These are phyloP conservation scores for Plebejus anna DNA, from an alignment of 2,888 invertebrate species.

Conservation along the genomic window DNA sequence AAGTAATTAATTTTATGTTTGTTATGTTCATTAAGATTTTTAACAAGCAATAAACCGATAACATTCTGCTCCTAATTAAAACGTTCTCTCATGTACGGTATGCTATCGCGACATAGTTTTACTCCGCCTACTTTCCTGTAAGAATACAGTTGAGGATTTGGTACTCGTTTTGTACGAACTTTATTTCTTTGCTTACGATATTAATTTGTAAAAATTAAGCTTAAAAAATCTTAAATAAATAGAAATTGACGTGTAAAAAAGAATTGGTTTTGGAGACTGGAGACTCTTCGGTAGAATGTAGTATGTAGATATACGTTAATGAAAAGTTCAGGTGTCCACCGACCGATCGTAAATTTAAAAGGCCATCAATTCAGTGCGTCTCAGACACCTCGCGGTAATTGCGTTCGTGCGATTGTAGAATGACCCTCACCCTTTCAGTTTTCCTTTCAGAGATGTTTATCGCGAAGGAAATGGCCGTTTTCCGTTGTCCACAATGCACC, in stretches of 20 bases:
- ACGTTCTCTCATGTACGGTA: background rate
- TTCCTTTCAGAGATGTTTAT: conserved; percentile 76
- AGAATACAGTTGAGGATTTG: background rate
- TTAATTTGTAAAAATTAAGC: no score
- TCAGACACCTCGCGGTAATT: conserved; percentile 61
- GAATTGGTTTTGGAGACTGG: background rate
- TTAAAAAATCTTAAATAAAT: no score
- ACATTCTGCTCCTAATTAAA: conserved; percentile 10
- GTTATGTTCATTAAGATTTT: conserved; percentile 26
- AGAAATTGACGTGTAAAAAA: no score
- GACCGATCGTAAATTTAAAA: conserved; percentile 55
- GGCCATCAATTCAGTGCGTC: conserved; percentile 46
- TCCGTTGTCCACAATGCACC: conserved; percentile 73
- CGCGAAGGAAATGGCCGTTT: conserved; percentile 77
- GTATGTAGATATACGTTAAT: background rate
- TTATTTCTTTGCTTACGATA: no score
- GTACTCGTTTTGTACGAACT: background rate
- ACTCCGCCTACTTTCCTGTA: background rate
- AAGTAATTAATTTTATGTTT: conserved; percentile 3
- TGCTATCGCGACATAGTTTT: background rate
- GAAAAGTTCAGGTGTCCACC: conserved; percentile 35
- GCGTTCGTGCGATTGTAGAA: conserved; percentile 52
- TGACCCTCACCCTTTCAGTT: conserved; percentile 70
- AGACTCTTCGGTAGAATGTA: no score
- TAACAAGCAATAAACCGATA: conserved; percentile 21